Evolutionary conservation across 1,140 invertebrate genomes (phyloP), one percentile per base, ranked within the genome.

Genomic region (Aplysia californica): DNA sequence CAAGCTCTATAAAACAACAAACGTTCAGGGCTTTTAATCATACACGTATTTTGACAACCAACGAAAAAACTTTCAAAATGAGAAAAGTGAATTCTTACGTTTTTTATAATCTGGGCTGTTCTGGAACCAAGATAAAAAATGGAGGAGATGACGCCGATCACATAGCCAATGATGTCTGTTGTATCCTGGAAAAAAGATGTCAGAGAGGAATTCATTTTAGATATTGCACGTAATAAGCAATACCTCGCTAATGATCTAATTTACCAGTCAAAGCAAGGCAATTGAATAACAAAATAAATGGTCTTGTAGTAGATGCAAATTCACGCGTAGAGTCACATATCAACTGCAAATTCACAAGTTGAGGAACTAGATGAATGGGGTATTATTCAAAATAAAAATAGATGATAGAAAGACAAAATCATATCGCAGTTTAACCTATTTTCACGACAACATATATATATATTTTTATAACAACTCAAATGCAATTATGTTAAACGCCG

Each of bases 81-180:
- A n/a, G n/a, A n/a, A n/a, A n/a, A n/a, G n/a, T n/a, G n/a, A n/a
- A 26, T 61, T 18, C 58, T 61, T 26, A 75, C 72, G 50, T 75
- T 75, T 75, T 65, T 65, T 58, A 35, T 35, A 36, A 75, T 75
- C 61, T 75, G 72, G n/a, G 72, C 50, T 23, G 66, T 23, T 20
- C 72, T 6, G 20, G 72, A 75, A n/a, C 72, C 72, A 20, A 75
- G 29, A 41, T 75, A 75, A 55, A 75, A 75, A 10, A 75, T n/a
- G 35, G 72, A 58, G 20, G 72, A 75, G 26, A 75, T 26, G 1
- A 65, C 38, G 10, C 72, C 72, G 2, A 75, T 44, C 18, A 44
- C 31, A 38, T 75, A 75, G 10, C 72, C 72, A 65, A 66, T 59
- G 59, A 75, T 66, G 41, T 41, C 56, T 3, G 6, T 64, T 75